phyloP scores from a whole-genome alignment of 2,888 invertebrate species.

The Tinea trinotella region DNA sequence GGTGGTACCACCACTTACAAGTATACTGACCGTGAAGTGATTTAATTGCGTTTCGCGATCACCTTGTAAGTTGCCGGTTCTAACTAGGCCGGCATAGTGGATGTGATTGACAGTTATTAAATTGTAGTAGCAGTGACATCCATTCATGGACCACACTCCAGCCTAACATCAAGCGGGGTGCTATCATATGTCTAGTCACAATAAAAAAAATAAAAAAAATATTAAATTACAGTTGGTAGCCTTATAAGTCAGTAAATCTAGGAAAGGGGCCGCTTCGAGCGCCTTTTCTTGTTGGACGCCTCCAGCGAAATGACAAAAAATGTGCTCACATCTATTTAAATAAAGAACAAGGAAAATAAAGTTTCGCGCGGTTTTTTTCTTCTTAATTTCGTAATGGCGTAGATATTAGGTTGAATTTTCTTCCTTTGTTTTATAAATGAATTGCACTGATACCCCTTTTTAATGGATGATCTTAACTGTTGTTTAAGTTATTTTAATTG shows the following conservation, averaged over 20 bases:
- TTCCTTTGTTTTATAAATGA: not conserved
- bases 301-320: slow-evolving; percentile 23
- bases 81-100: too few species aligned
- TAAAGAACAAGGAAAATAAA: slow-evolving; percentile 19
- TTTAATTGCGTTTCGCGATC: too few species aligned
- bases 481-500: not conserved
- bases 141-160: too few species aligned
- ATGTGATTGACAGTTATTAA: too few species aligned
- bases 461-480: not conserved
- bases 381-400: slow-evolving; percentile 17
- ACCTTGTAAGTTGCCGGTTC: too few species aligned
- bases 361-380: slow-evolving; percentile 14
- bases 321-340: slow-evolving; percentile 24
- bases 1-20: too few species aligned
- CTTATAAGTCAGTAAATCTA: slow-evolving; percentile 21
- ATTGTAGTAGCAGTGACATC: too few species aligned
- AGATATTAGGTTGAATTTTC: not conserved
- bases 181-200: too few species aligned
- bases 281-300: slow-evolving; percentile 23
- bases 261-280: slow-evolving; percentile 21
- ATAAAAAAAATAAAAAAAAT: too few species aligned
- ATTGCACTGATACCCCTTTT: not conserved
- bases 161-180: too few species aligned
- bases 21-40: too few species aligned
- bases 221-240: too few species aligned